Evolutionary conservation across 2,113 vertebrate genomes (phyloP).

Genomic region (Acrocephalus kingi): DNA sequence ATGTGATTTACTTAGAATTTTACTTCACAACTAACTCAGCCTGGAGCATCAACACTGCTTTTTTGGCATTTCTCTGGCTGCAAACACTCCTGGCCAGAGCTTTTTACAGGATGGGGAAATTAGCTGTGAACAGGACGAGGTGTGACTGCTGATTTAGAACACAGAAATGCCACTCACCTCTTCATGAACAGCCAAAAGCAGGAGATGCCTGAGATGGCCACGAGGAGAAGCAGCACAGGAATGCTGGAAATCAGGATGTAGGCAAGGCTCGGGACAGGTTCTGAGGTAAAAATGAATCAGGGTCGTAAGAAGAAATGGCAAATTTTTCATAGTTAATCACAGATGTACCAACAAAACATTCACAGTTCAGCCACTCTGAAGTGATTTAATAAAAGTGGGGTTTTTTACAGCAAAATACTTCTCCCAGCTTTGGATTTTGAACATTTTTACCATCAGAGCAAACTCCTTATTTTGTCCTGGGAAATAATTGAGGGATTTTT

Average conservation of each 20-base stretch:
- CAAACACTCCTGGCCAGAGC: neutral
- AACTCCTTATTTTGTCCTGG: neutral
- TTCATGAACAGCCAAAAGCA: slow-evolving; percentile 79
- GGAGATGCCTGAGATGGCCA: slow-evolving; percentile 73
- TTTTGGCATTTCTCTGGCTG: neutral
- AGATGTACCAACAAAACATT: neutral
- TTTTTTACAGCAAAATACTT: neutral
- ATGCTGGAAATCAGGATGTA: slow-evolving; percentile 85
- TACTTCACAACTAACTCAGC: neutral
- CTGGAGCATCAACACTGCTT: neutral
- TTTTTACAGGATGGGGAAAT: neutral
- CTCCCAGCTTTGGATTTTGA: neutral
- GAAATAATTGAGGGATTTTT: neutral
- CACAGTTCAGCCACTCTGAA: neutral
- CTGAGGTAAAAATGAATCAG: slow-evolving; percentile 44
- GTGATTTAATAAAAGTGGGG: neutral
- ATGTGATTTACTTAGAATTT: neutral
- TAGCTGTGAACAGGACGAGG: neutral
- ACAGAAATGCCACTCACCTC: slow-evolving; percentile 74
- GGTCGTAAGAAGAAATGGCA: neutral
- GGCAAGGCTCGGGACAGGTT: slow-evolving; percentile 70
- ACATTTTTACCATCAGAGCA: neutral
- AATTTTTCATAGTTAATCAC: neutral
- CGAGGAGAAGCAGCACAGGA: slow-evolving; percentile 80
- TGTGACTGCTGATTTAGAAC: neutral